phyloP scores from a whole-genome alignment of 2,888 invertebrate genomes.

The Cryptocephalus primarius region DNA sequence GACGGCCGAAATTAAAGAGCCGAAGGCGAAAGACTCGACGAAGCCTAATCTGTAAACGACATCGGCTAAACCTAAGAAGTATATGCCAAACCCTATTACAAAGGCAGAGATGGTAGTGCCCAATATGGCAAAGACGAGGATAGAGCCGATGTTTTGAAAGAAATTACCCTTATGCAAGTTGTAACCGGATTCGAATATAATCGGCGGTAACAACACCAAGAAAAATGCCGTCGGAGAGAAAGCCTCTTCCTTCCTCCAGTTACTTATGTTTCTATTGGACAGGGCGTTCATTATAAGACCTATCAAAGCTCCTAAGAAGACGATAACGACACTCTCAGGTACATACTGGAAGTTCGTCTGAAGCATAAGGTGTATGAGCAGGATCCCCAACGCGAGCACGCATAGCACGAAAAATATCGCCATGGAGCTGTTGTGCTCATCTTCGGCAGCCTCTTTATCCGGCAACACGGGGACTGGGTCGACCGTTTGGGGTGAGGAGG shows the following conservation, averaged over 20 bases:
- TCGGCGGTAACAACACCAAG: constrained; percentile 90
- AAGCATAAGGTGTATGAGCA: constrained; percentile 89
- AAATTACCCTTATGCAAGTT: constrained; percentile 96
- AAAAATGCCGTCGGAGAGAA: constrained; percentile 98
- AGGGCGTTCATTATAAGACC: constrained; percentile 84
- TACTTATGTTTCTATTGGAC: constrained; percentile 79
- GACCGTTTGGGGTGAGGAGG: constrained; percentile 40
- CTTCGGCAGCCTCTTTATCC: constrained; percentile 83
- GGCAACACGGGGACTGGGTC: constrained; percentile 77
- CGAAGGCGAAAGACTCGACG: constrained; percentile 97
- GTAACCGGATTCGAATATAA: constrained; percentile 98
- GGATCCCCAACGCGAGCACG: constrained; percentile 86
- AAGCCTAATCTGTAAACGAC: constrained; percentile 87
- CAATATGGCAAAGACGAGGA: constrained; percentile 92
- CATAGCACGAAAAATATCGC: constrained; percentile 97
- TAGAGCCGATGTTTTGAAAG: constrained; percentile 97
- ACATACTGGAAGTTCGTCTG: constrained; percentile 90
- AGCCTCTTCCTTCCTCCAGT: constrained; percentile 95
- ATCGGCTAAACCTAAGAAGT: constrained; percentile 82
- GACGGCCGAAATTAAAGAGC: constrained; percentile 94
- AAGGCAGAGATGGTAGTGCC: constrained; percentile 96
- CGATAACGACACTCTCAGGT: constrained; percentile 95
- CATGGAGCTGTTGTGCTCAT: constrained; percentile 93
- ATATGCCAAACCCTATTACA: constrained; percentile 93
- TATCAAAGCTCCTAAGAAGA: constrained; percentile 87